Evolutionary conservation across 2,888 invertebrate species (phyloP).

Genomic region (Lottia scabra): DNA sequence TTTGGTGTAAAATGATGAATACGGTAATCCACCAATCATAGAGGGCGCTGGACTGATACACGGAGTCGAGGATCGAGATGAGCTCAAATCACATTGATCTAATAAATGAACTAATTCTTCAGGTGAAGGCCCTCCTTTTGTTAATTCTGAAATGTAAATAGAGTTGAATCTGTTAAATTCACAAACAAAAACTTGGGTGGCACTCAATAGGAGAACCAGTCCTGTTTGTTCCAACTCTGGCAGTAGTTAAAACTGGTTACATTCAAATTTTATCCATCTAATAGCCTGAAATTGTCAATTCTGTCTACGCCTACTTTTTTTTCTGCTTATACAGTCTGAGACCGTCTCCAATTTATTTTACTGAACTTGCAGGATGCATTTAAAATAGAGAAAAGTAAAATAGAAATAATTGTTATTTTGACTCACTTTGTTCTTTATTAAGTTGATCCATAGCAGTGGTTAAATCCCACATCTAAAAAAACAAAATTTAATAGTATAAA

Average conservation of each 20-base stretch:
- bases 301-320: too few relatives aligned
- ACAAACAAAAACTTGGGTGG: too few relatives aligned
- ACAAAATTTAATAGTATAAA: neutral
- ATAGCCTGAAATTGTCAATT: too few relatives aligned
- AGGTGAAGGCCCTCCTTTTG: slow-evolving; percentile 87
- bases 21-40: slow-evolving; percentile 23
- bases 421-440: slow-evolving; percentile 49
- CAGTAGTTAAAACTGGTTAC: neutral
- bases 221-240: too few relatives aligned
- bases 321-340: too few relatives aligned
- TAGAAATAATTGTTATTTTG: slow-evolving; percentile 8
- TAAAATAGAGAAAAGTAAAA: neutral
- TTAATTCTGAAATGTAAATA: slow-evolving; percentile 26
- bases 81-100: slow-evolving; percentile 93
- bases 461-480: slow-evolving; percentile 90
- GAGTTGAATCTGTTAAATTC: neutral
- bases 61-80: slow-evolving; percentile 82
- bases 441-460: slow-evolving; percentile 88
- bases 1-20: neutral
- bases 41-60: slow-evolving; percentile 81
- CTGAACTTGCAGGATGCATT: too few relatives aligned
- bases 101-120: slow-evolving; percentile 90
- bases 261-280: too few relatives aligned
- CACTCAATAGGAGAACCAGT: too few relatives aligned
- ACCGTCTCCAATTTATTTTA: too few relatives aligned